Evolutionary conservation across 2,113 vertebrate genomes (phyloP), one percentile per base, ranked within the genome.

Genomic region (Grantiella picta): DNA sequence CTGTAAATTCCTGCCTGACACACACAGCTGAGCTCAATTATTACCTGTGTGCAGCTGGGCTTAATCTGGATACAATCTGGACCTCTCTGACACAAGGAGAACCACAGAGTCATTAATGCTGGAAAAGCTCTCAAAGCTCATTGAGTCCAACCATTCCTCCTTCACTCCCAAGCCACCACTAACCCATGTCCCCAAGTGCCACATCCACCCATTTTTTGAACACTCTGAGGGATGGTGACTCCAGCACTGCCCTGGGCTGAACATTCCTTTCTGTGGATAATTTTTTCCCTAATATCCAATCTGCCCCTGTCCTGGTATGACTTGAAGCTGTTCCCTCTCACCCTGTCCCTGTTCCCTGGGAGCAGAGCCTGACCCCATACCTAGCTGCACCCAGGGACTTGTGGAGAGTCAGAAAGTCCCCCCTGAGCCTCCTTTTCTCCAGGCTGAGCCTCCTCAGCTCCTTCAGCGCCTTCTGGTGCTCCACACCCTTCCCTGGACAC

Each of bases 281-380:
- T 3, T 25, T 49, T 65, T 40, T 4, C 20, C 49, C 15, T 14
- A 5, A 56, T 49, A 25, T 16, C 40, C 47, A 42, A 11, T 23
- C 14, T 49, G 49, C 61, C 33, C 25, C 17, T 54, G 15, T 8
- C 22, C 54, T 47, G 29, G 6, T 18, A 7, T 15, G 35, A 15
- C 11, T 23, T 61, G 47, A 35, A 2, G 29, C 14, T 0, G 1
- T 11, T 82, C 8, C 47, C 17, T 35, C 21, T 76, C 4, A 0
- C 3, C 28, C 25, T 75, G 28, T 60, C 36, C 9, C 20, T 47
- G 40, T 61, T 19, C 54, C 21, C 17, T 61, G 40, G 12, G 29
- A 54, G 63, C 17, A 69, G 11, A 61, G 3, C n/a, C n/a, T 0
- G 0, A 40, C 1, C 1, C 7, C 12, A 16, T 8, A 2, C 15